Percentiles rank a stretch among this genome's conserved stretches.
Evolutionary conservation across 2,113 vertebrate genomes (phyloP).

Genomic region (Albula goreensis): DNA sequence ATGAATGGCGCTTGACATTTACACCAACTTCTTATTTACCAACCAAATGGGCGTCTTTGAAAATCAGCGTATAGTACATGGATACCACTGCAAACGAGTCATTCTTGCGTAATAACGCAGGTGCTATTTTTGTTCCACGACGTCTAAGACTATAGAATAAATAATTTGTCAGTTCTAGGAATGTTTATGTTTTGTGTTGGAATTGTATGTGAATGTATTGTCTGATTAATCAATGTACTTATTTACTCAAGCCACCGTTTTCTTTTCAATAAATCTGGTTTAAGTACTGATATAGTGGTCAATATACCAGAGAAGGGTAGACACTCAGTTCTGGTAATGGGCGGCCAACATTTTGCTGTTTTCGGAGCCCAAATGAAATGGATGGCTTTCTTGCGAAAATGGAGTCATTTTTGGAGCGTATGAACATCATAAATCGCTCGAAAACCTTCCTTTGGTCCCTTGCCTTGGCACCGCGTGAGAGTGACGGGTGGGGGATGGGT

Average conservation of each 20-base stretch:
- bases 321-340: background rate
- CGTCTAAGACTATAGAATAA: background rate
- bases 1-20: background rate
- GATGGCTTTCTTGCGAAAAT: background rate
- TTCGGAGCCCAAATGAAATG: background rate
- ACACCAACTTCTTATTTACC: background rate
- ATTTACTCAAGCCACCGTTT: background rate
- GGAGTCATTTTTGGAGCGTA: background rate
- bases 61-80: background rate
- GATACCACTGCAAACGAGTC: background rate
- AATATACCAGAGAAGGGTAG: background rate
- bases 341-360: background rate
- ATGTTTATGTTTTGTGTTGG: background rate
- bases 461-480: background rate
- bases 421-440: background rate
- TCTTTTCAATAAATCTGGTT: background rate
- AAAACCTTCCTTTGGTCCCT: background rate
- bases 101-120: conserved; percentile 12
- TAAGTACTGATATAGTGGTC: background rate
- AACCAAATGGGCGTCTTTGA: background rate
- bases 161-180: background rate
- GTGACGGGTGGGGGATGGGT: background rate
- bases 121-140: background rate
- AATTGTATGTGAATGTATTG: background rate
- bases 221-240: background rate